phyloP scores from a whole-genome alignment of 2,113 vertebrate species.

The Ophiodon elongatus region DNA sequence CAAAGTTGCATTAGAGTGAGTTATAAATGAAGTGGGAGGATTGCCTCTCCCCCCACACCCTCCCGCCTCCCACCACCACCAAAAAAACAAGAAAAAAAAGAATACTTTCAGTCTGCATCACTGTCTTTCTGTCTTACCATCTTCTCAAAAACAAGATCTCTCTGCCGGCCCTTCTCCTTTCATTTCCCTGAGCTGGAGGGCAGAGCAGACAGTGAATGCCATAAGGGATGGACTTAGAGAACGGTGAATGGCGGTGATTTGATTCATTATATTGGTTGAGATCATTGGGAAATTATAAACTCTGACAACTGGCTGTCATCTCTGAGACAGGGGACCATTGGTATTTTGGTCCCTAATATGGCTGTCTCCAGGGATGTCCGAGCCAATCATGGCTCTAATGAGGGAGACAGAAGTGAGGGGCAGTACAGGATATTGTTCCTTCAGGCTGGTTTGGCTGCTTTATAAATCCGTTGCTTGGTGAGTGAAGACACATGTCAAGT shows the following conservation, averaged over 20 bases:
- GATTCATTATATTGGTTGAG: slow-evolving; percentile 73
- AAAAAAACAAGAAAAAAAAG: not conserved
- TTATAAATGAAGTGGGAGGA: slow-evolving; percentile 26
- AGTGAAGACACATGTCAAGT: slow-evolving; percentile 68
- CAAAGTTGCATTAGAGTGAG: slow-evolving; percentile 28
- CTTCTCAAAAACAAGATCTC: slow-evolving; percentile 30
- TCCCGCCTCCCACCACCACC: too few species aligned
- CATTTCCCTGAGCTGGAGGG: slow-evolving; percentile 61
- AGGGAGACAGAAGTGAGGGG: slow-evolving; percentile 67
- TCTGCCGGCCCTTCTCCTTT: slow-evolving; percentile 35
- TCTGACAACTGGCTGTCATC: slow-evolving; percentile 73
- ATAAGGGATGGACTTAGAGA: slow-evolving; percentile 54
- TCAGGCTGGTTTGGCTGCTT: slow-evolving; percentile 68
- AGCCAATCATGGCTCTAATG: slow-evolving; percentile 75
- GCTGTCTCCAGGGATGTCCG: slow-evolving; percentile 72
- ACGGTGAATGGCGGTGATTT: slow-evolving; percentile 66
- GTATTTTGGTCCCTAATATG: slow-evolving; percentile 71
- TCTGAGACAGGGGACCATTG: slow-evolving; percentile 57
- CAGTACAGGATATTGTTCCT: slow-evolving; percentile 70
- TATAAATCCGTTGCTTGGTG: slow-evolving; percentile 69
- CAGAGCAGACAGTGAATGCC: slow-evolving; percentile 60
- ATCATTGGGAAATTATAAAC: slow-evolving; percentile 71
- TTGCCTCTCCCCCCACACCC: too few species aligned
- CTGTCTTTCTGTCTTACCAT: slow-evolving; percentile 10
- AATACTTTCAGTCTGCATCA: slow-evolving; percentile 1